Evolutionary conservation across 2,113 vertebrate genomes (phyloP).

Genomic region (Brachypteracias leptosomus): DNA sequence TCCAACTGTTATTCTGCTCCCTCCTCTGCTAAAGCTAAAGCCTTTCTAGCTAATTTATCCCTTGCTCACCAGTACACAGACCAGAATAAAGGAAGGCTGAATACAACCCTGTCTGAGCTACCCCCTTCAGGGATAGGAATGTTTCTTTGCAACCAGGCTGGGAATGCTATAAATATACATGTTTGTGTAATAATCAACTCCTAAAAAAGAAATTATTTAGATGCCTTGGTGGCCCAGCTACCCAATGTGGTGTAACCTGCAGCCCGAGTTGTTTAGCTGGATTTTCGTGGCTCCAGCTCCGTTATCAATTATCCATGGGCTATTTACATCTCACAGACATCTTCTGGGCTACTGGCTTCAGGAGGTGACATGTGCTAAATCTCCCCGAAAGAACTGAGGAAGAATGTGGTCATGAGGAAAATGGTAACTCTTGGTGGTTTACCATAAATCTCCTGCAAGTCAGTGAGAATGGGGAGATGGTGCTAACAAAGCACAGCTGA

Average conservation of each 20-base stretch:
- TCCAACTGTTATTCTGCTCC: not conserved
- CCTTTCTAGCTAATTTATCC: not conserved
- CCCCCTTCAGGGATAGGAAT: not conserved
- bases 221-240: not conserved
- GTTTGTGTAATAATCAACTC: not conserved
- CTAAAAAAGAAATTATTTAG: not conserved
- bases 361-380: not conserved
- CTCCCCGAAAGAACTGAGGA: not conserved
- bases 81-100: not conserved
- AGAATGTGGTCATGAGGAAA: not conserved
- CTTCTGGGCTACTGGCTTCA: not conserved
- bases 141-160: not conserved
- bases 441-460: not conserved
- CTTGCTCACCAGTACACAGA: not conserved
- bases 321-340: slow-evolving; percentile 23
- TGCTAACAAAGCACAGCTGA: not conserved
- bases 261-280: not conserved
- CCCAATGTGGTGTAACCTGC: not conserved
- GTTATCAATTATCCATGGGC: slow-evolving; percentile 1
- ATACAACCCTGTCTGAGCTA: not conserved
- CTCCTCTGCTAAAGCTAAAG: not conserved
- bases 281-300: not conserved
- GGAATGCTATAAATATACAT: not conserved
- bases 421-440: not conserved
- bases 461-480: not conserved